A percentile compares a stretch with the other conserved stretches of the same genome.
phyloP scores from a whole-genome alignment of 2,113 vertebrate species.

The Misgurnus anguillicaudatus region DNA sequence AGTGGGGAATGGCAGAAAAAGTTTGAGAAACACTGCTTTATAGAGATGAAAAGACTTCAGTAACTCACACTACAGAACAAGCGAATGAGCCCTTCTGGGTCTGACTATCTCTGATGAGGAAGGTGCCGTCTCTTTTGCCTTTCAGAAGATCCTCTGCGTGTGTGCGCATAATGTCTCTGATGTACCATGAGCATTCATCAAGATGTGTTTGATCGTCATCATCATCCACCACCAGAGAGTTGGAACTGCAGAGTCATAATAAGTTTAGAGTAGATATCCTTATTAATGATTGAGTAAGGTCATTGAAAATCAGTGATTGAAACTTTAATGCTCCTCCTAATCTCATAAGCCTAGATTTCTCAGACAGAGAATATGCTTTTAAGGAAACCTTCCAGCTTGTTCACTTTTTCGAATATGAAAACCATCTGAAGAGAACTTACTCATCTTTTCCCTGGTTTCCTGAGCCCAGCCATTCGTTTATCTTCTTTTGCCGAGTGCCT shows the following conservation, averaged over 20 bases:
- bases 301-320: too few species aligned
- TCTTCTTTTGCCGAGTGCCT: conserved; percentile 93
- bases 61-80: conserved; percentile 96
- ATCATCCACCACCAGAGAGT: conserved; percentile 95
- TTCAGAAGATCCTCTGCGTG: conserved; percentile 91
- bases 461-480: conserved; percentile 95
- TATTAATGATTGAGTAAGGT: too few species aligned
- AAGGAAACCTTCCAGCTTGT: not conserved
- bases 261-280: too few species aligned
- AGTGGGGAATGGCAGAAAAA: too few species aligned
- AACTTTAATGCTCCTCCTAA: too few species aligned
- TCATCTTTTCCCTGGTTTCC: conserved; percentile 89
- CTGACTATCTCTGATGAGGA: conserved; percentile 97
- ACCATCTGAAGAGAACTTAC: conserved; percentile 81
- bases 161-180: conserved; percentile 91
- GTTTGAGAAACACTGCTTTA: too few species aligned
- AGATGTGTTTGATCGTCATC: conserved; percentile 96
- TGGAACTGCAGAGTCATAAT: conserved; percentile 79
- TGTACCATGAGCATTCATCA: conserved; percentile 92
- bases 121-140: conserved; percentile 93
- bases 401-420: not conserved
- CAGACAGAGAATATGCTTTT: too few species aligned
- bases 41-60: not conserved
- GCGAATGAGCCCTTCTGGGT: conserved; percentile 87
- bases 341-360: too few species aligned